Conservation (phyloP, 2,113 vertebrate genomes). For the Hystrix brachyura region DNA sequence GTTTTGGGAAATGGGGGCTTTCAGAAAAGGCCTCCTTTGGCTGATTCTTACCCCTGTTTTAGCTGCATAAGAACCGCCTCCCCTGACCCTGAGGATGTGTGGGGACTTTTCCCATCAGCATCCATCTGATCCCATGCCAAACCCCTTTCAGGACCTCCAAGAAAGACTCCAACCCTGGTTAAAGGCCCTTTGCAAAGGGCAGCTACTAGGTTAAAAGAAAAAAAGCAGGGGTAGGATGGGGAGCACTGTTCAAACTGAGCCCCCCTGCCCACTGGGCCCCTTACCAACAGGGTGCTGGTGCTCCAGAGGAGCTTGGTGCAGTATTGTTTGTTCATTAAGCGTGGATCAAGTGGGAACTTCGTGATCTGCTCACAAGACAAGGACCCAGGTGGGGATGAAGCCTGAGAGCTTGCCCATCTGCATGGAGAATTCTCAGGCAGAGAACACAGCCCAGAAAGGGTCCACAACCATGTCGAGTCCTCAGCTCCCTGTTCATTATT, state of each 20-base stretch:
- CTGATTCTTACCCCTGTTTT: conserved; percentile 14
- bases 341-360: background rate
- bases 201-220: background rate
- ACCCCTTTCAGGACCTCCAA: background rate
- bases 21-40: background rate
- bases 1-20: background rate
- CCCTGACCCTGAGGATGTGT: background rate
- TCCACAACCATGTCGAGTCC: background rate
- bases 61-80: background rate
- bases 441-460: background rate
- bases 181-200: background rate
- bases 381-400: background rate
- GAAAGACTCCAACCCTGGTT: background rate
- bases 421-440: conserved; percentile 35
- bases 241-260: background rate
- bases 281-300: conserved; percentile 46
- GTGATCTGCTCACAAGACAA: conserved; percentile 51
- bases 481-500: background rate
- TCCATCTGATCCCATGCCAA: background rate
- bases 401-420: background rate
- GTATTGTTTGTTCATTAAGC: background rate
- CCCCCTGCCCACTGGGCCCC: background rate
- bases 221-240: background rate
- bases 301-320: conserved; percentile 30
- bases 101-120: background rate